Percentiles rank a stretch among this genome's conserved stretches.
Evolutionary conservation across 92 coral and sea anemone genomes (phyloP).

Genomic region (Umimayanthus chanpuru): DNA sequence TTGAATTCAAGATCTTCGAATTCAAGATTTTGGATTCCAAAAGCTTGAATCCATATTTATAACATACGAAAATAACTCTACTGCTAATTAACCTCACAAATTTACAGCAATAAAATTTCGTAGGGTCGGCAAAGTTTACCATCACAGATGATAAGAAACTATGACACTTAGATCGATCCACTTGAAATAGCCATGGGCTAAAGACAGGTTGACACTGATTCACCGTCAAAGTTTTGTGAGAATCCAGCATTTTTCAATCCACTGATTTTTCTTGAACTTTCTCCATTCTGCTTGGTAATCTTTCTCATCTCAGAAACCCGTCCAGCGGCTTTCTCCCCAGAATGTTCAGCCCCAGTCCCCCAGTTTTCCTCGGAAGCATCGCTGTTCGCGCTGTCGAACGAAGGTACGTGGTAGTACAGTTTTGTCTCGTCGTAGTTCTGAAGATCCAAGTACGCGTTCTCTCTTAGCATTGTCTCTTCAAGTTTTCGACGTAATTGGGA

Average conservation of each 20-base stretch:
- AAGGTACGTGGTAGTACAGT: conserved; percentile 80
- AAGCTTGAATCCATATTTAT: too few species aligned
- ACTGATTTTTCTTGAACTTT: neutral
- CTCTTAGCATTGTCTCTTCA: conserved; percentile 74
- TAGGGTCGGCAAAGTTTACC: too few species aligned
- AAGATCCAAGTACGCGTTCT: conserved; percentile 80
- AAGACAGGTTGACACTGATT: conserved; percentile 19
- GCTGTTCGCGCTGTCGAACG: conserved; percentile 63
- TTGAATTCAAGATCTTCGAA: neutral
- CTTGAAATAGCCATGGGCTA: neutral
- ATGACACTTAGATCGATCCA: neutral
- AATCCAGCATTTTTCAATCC: conserved; percentile 24
- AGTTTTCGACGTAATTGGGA: conserved; percentile 55
- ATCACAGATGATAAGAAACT: neutral
- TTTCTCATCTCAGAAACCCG: neutral
- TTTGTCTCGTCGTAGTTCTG: conserved; percentile 70
- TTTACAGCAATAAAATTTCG: too few species aligned
- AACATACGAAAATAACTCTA: neutral
- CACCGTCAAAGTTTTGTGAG: neutral
- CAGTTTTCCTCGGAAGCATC: neutral
- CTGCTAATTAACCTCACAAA: too few species aligned
- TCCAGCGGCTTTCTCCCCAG: neutral
- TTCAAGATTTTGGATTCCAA: too few species aligned
- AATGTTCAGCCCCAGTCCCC: neutral
- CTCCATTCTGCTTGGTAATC: neutral